phyloP scores from a whole-genome alignment of 2,888 invertebrate species.

The Teleogryllus oceanicus region DNA sequence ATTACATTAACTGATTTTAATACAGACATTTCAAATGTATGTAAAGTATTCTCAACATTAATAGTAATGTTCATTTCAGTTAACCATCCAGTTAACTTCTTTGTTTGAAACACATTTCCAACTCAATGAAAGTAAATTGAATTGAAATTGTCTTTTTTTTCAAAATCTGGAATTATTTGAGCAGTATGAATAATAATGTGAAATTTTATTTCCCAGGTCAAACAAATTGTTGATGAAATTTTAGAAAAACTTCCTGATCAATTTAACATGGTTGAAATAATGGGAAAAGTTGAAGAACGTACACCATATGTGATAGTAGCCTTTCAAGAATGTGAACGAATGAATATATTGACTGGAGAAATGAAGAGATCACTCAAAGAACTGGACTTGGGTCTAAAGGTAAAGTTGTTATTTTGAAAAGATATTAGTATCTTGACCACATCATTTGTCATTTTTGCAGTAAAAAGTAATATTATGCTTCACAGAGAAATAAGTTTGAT shows the following conservation, averaged over 20 bases:
- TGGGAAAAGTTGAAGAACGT: constrained; percentile 91
- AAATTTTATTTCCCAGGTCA: constrained; percentile 60
- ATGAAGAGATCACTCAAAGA: constrained; percentile 87
- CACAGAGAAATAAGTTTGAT: too few relatives aligned
- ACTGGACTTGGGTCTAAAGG: constrained; percentile 88
- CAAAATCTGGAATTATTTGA: too few relatives aligned
- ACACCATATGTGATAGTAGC: constrained; percentile 96
- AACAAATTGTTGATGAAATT: constrained; percentile 91
- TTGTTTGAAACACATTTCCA: too few relatives aligned
- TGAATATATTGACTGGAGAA: constrained; percentile 89
- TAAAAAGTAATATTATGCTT: too few relatives aligned
- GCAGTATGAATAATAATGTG: not conserved
- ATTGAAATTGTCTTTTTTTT: not conserved
- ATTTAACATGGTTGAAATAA: constrained; percentile 92
- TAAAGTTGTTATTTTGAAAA: constrained; percentile 41
- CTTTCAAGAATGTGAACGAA: constrained; percentile 92
- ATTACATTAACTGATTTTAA: too few relatives aligned
- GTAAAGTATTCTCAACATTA: too few relatives aligned
- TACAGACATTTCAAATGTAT: too few relatives aligned
- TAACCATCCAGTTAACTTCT: too few relatives aligned
- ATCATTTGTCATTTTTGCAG: too few relatives aligned
- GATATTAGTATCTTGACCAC: too few relatives aligned
- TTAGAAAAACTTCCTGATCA: constrained; percentile 92
- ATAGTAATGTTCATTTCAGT: too few relatives aligned
- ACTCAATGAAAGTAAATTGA: too few relatives aligned